Base-by-base conservation (phyloP, 2,888 invertebrate genomes). In the Eledona agricola region DNA sequence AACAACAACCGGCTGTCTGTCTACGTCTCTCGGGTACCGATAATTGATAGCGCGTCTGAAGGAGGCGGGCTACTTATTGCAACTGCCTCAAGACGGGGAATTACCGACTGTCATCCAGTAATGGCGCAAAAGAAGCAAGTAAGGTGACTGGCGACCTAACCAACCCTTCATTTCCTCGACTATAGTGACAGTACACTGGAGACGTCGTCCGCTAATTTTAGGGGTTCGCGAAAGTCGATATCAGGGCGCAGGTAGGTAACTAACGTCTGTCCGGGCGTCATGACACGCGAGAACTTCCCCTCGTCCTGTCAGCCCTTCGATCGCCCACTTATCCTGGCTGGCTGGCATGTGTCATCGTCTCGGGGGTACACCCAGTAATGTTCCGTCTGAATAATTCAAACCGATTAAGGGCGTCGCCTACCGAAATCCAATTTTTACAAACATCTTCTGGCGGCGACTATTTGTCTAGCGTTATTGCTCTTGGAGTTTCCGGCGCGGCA, bases 401-500 rank as follows among this genome's bases (percentile, higher is more conserved):
- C 22, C 37, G 37, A 37, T 37, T 37, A 37, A 23, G 37, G 15
- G 23, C 22, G 37, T 13, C 23, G 19, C 35, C 23, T 37, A 37
- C 22, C 22, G 37, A 11, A 37, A 37, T 22, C 12, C 37, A 37
- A 37, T 37, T 37, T 37, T 37, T 37, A 37, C n/a, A n/a, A n/a
- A n/a, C n/a, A n/a, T n/a, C n/a, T n/a, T n/a, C n/a, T n/a, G n/a
- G 23, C 31, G 17, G 23, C 42, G 43, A 40, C 62, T 65, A 64
- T 66, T 66, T 66, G 63, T 66, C 66, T 66, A 60, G 55, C 59
- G 56, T 61, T 62, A 64, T 63, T 64, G 60, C 64, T 62, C 58
- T 52, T 57, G 43, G 51, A 58, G 56, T 32, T 63, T 65, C 63
- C 64, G 62, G 57, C 47, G 43, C 57, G 43, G 57, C 57, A 62